Conservation (phyloP, 2,113 vertebrate species). For the Dolichallabes microphthalmus region DNA sequence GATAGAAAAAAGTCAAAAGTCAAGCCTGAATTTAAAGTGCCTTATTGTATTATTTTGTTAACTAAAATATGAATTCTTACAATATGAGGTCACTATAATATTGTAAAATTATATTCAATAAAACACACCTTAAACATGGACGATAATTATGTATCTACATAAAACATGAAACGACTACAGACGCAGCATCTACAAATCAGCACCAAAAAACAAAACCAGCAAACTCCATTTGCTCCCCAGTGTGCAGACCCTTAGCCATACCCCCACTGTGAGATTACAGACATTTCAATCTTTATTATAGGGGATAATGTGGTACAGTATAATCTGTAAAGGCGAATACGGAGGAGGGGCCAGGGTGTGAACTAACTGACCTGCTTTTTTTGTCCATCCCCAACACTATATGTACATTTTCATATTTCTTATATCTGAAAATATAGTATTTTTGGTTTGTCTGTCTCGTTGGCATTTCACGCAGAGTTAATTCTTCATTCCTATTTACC, state of each 20-base stretch:
- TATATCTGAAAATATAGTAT: neutral
- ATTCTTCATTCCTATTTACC: neutral
- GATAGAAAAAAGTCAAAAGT: neutral
- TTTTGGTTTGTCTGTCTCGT: slow-evolving; percentile 13
- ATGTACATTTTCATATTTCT: neutral
- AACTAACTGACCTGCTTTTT: slow-evolving; percentile 55
- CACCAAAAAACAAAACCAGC: neutral
- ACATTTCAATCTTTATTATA: slow-evolving; percentile 62
- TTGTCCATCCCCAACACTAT: slow-evolving; percentile 32
- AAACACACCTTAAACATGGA: neutral
- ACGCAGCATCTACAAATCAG: neutral
- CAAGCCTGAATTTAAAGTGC: neutral
- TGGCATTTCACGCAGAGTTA: slow-evolving; percentile 13
- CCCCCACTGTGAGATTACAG: slow-evolving; percentile 59
- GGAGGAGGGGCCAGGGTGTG: neutral
- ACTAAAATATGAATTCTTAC: neutral
- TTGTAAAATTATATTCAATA: no score
- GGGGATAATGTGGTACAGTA: slow-evolving; percentile 55
- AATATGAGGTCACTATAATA: neutral
- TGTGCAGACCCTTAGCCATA: slow-evolving; percentile 28
- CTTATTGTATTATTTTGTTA: neutral
- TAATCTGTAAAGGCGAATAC: slow-evolving; percentile 51
- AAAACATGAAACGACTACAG: neutral
- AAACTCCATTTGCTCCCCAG: neutral
- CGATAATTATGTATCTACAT: neutral